Conservation (phyloP, 2,888 invertebrate genomes). For the Teinopalpus imperialis region DNA sequence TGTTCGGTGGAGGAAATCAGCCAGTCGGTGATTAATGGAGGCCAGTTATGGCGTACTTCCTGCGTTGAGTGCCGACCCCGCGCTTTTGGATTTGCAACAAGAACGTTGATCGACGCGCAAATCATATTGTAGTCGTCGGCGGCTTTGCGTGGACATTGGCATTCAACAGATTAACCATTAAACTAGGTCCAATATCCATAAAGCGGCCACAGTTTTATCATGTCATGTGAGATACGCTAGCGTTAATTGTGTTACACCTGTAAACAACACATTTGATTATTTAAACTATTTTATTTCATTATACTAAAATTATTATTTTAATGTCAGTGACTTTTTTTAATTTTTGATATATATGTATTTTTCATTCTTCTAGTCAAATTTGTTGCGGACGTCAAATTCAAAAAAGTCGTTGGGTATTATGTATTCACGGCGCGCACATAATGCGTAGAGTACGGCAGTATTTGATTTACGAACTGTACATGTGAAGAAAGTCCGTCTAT, state of each 20-base stretch:
- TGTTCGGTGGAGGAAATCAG: constrained; percentile 50
- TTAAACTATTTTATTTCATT: no score
- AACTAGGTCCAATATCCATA: constrained; percentile 29
- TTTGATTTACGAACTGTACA: constrained; percentile 12
- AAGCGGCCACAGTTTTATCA: neutral
- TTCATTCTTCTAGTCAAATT: no score
- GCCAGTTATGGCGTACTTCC: constrained; percentile 64
- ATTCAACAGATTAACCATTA: constrained; percentile 34
- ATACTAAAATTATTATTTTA: no score
- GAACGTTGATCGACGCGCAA: constrained; percentile 44
- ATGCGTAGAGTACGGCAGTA: constrained; percentile 1
- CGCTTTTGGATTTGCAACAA: constrained; percentile 46
- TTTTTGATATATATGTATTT: no score
- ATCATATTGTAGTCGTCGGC: constrained; percentile 32
- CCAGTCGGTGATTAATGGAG: constrained; percentile 56
- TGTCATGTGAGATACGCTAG: no score
- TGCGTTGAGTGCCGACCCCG: constrained; percentile 40
- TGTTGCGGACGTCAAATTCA: constrained; percentile 10
- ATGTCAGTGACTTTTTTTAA: no score
- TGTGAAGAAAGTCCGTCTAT: constrained; percentile 12
- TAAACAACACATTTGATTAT: no score
- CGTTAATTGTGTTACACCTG: no score
- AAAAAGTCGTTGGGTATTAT: constrained; percentile 17
- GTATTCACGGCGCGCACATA: constrained; percentile 8
- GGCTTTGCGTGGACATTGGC: constrained; percentile 40